A percentile compares a stretch with the other conserved stretches of the same genome.
These are phyloP conservation scores for Ganaspis sp. DNA, from an alignment of 1,140 invertebrate genomes.

Conservation along the genomic window DNA sequence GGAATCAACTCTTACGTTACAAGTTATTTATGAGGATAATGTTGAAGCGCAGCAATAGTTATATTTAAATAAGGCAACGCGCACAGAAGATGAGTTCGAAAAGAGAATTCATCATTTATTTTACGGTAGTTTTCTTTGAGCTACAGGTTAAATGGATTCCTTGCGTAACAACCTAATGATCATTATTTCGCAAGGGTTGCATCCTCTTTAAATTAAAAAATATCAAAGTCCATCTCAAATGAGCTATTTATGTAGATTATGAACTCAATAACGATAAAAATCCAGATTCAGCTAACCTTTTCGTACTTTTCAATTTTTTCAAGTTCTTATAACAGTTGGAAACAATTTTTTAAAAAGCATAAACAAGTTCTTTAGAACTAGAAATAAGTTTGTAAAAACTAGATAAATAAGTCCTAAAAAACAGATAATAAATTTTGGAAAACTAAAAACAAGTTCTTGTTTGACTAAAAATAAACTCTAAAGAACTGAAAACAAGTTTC, in stretches of 20 bases:
- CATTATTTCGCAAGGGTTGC: not conserved
- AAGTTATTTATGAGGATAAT: constrained; percentile 1
- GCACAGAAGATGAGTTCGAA: not conserved
- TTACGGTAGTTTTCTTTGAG: constrained; percentile 19
- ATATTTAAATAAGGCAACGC: not conserved
- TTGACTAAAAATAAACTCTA: too few relatives aligned
- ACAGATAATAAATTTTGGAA: too few relatives aligned
- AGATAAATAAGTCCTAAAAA: too few relatives aligned
- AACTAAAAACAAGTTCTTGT: too few relatives aligned
- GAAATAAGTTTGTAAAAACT: too few relatives aligned
- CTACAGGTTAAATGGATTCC: not conserved
- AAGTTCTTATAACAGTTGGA: too few relatives aligned
- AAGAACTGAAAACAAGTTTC: too few relatives aligned
- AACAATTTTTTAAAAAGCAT: too few relatives aligned
- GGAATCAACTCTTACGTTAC: not conserved
- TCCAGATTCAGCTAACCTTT: too few relatives aligned
- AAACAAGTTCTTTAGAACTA: too few relatives aligned
- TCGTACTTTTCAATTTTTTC: too few relatives aligned
- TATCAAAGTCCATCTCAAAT: not conserved
- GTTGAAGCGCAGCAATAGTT: not conserved
- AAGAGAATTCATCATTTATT: constrained; percentile 4
- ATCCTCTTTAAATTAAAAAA: not conserved
- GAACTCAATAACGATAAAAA: too few relatives aligned
- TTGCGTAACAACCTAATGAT: not conserved
- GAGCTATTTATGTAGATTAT: not conserved